Evolutionary conservation across 2,888 invertebrate genomes (phyloP).

Genomic region (Drosophila tanythrix): DNA sequence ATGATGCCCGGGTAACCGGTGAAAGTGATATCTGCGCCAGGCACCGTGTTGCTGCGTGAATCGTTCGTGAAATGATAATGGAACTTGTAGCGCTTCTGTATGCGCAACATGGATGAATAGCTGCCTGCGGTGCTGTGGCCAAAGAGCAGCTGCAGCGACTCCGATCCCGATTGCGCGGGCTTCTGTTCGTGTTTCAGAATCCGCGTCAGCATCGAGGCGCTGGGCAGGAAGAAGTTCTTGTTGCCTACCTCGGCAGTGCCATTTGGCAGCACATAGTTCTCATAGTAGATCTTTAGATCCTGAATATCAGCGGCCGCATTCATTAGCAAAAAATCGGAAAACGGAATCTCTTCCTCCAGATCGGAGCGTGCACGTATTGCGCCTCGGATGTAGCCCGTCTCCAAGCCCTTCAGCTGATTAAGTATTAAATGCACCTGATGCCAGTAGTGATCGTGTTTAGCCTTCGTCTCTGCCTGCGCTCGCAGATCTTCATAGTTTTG

Average conservation of each 20-base stretch:
- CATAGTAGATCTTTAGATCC: constrained; percentile 86
- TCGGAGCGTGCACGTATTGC: constrained; percentile 88
- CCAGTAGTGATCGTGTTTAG: constrained; percentile 89
- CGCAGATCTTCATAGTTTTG: constrained; percentile 89
- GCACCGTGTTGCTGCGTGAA: constrained; percentile 86
- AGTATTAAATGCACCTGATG: constrained; percentile 93
- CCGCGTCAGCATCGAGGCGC: constrained; percentile 84
- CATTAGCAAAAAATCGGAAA: constrained; percentile 90
- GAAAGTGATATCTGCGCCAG: constrained; percentile 90
- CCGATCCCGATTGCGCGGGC: constrained; percentile 67
- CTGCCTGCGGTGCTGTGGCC: constrained; percentile 93
- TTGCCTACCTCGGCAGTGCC: constrained; percentile 49
- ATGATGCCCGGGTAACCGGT: constrained; percentile 94
- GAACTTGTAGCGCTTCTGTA: constrained; percentile 93
- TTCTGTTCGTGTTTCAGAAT: constrained; percentile 67
- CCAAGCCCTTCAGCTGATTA: constrained; percentile 91
- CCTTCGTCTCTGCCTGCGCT: constrained; percentile 88
- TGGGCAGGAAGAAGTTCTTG: constrained; percentile 88
- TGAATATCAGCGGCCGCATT: constrained; percentile 91
- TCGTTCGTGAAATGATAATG: constrained; percentile 88
- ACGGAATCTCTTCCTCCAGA: constrained; percentile 87
- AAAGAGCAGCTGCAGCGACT: constrained; percentile 87
- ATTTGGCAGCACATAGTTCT: constrained; percentile 82
- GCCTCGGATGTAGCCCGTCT: constrained; percentile 90
- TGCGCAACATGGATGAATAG: constrained; percentile 92